These are phyloP conservation scores for Desmodus rotundus DNA, from an alignment of 2,113 vertebrate species.

Conservation along the genomic window DNA sequence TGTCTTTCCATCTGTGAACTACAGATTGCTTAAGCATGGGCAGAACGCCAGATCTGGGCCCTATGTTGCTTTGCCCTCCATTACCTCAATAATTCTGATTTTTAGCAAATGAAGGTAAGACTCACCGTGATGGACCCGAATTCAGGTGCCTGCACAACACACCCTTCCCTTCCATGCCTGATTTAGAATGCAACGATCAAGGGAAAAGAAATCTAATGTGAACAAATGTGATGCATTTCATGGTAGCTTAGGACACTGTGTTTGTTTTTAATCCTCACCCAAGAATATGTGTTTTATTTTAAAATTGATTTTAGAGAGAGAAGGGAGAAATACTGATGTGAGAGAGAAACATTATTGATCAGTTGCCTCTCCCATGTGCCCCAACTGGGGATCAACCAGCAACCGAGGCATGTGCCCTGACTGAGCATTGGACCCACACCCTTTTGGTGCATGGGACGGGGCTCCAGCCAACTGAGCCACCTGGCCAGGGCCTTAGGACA, in stretches of 20 bases:
- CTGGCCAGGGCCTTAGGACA: background rate
- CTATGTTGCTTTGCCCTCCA: background rate
- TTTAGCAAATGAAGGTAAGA: conserved; percentile 32
- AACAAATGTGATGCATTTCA: background rate
- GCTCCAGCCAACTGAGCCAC: no score
- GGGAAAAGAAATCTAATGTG: background rate
- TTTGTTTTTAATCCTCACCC: background rate
- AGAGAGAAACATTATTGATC: no score
- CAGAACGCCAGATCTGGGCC: background rate
- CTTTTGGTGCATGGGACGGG: no score
- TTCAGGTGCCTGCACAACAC: background rate
- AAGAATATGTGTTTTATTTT: background rate
- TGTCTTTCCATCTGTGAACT: background rate
- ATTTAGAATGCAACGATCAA: background rate
- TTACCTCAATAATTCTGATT: background rate
- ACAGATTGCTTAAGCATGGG: background rate
- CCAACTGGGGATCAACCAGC: no score
- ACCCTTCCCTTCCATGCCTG: background rate
- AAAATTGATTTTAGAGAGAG: background rate
- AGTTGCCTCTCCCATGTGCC: no score
- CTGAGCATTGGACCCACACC: no score
- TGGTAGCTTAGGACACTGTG: background rate
- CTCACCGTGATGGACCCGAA: background rate
- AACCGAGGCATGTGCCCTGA: no score
- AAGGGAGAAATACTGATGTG: no score